Base-by-base conservation (phyloP, 2,888 invertebrate species). In the Dryobotodes eremita region DNA sequence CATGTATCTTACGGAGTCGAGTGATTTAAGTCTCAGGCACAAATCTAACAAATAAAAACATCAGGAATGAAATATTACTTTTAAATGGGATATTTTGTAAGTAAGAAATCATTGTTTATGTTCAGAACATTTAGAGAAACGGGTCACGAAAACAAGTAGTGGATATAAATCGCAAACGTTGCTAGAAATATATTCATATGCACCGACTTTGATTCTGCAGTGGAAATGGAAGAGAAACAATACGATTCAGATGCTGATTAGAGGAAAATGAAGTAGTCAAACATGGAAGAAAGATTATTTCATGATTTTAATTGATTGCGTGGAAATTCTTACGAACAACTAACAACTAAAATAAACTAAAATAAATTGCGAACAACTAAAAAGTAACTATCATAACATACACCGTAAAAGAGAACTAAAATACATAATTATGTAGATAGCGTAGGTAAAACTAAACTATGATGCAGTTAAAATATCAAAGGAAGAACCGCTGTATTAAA, bases 101-200 rank as follows among this genome's bases (percentile, higher is more conserved):
- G 80, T 79, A 72, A 84, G 69, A 85, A 80, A 87, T 84, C 70
- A 75, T 72, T 85, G 64, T 76, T 74, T 61, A 85, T 66, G 74
- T 76, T 71, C 68, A 36, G 59, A 85, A 62, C 72, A 80, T 87
- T 76, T 71, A 77, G 76, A 55, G 15, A 87, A 87, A 77, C 70
- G 55, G 85, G 85, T 85, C 85, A 87, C 85, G 74, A 85, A 87
- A 87, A 87, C 85, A 80, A 75, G 42, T 55, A 26, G 57, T 46
- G 55, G 36, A 68, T 76, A 76, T 76, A 76, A 84, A 76, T 65
- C n/a, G 48, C 72, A 66, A 73, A 64, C 17, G 48, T 75, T 66
- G 23, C 71, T 77, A 76, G 55, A 55, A 69, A 72, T 70, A 78
- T 61, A 62, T 80, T 71, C 23, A 46, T 11, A 15, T 74, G 68